Evolutionary conservation across 2,113 vertebrate genomes (phyloP).

Genomic region (Seriola quinqueradiata): DNA sequence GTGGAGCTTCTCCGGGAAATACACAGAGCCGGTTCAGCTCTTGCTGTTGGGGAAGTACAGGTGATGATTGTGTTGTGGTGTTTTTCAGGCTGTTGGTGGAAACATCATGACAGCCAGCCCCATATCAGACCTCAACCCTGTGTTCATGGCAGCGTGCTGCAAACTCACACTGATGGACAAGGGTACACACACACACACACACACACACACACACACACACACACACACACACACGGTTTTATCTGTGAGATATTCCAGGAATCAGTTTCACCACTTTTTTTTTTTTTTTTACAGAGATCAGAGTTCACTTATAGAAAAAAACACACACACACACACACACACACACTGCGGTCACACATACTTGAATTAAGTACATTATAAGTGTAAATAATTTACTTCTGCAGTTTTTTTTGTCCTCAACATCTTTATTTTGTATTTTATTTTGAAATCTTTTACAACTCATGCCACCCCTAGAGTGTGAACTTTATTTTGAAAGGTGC

Average conservation of each 20-base stretch:
- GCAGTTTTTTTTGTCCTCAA: no score
- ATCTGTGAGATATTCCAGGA: no score
- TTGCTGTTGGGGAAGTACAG: no score
- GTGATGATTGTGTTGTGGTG: slow-evolving; percentile 5
- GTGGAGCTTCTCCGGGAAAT: no score
- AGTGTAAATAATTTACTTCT: no score
- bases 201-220: neutral
- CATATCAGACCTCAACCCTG: slow-evolving; percentile 97
- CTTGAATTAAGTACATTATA: neutral
- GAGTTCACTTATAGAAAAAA: no score
- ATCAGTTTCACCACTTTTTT: no score
- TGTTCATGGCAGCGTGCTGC: slow-evolving; percentile 92
- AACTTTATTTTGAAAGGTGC: neutral
- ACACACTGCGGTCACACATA: neutral
- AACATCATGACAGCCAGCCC: slow-evolving; percentile 99
- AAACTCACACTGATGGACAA: slow-evolving; percentile 89
- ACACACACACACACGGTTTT: neutral
- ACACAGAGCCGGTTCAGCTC: no score
- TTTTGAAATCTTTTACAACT: neutral
- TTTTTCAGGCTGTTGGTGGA: slow-evolving; percentile 91
- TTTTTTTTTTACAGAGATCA: no score
- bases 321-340: neutral
- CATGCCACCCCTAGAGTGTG: neutral
- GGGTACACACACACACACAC: slow-evolving; percentile 77
- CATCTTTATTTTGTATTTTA: neutral